phyloP scores from a whole-genome alignment of 53 echinoderm and acorn worm genomes.

The Arbacia lixula region DNA sequence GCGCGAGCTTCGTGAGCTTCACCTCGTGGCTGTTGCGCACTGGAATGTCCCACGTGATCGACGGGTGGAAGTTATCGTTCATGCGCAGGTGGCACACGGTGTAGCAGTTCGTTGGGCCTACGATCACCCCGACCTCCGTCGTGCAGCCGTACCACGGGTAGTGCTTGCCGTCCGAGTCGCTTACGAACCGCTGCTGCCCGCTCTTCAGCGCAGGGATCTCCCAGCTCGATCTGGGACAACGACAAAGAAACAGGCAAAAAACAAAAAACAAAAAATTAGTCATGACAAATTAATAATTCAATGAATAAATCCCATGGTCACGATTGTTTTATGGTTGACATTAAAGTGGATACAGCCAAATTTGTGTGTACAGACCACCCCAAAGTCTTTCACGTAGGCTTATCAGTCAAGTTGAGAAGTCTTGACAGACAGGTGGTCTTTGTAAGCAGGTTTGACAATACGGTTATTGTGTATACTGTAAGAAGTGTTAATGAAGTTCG shows the following conservation, averaged over 20 bases:
- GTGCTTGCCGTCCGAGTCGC: conserved; percentile 97
- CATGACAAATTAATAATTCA: too few species aligned
- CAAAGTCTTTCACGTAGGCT: too few species aligned
- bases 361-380: too few species aligned
- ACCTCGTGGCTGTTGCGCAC: conserved; percentile 97
- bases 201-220: conserved; percentile 94
- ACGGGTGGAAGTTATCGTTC: conserved; percentile 99
- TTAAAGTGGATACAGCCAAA: too few species aligned
- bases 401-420: too few species aligned
- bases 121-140: conserved; percentile 94
- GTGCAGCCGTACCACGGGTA: conserved; percentile 99
- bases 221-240: conserved; percentile 90
- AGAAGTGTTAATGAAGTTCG: too few species aligned
- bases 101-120: conserved; percentile 92
- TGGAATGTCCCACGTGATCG: conserved; percentile 98
- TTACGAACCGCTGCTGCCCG: conserved; percentile 86
- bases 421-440: too few species aligned
- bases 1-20: conserved; percentile 81
- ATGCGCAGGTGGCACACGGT: conserved; percentile 95
- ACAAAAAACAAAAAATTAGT: not conserved
- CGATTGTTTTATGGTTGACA: too few species aligned
- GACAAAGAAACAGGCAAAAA: not conserved
- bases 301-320: not conserved
- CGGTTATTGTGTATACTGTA: too few species aligned
- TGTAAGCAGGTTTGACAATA: too few species aligned